Conservation (phyloP, 1,140 invertebrate species). For the Pseudomyrmex cubaensis region DNA sequence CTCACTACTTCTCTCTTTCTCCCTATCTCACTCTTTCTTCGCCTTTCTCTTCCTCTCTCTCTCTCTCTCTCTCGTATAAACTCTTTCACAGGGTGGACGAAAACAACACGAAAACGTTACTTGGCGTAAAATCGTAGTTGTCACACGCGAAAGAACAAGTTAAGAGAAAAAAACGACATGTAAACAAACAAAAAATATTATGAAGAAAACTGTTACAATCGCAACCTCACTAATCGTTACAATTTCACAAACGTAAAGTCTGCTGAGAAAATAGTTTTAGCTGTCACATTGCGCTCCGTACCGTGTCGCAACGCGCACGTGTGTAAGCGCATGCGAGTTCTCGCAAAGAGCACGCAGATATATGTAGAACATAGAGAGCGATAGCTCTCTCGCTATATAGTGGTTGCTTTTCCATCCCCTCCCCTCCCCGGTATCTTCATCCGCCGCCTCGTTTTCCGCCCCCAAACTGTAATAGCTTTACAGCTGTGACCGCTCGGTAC, state of each 20-base stretch:
- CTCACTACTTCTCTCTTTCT: conserved; percentile 42
- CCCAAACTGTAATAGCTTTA: conserved; percentile 80
- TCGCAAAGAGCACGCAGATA: conserved; percentile 55
- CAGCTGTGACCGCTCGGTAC: conserved; percentile 74
- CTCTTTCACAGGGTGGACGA: conserved; percentile 34
- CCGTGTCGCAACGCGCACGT: neutral
- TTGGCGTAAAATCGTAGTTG: neutral
- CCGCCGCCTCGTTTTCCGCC: conserved; percentile 47
- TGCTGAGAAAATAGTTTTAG: neutral
- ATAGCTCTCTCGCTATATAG: conserved; percentile 67
- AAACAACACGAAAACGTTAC: conserved; percentile 31
- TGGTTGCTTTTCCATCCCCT: conserved; percentile 49
- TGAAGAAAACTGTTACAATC: neutral
- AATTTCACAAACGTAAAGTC: neutral
- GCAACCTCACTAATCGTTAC: neutral
- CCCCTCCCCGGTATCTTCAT: neutral
- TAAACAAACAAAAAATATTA: neutral
- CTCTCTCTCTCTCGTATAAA: conserved; percentile 23
- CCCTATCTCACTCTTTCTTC: too few species aligned
- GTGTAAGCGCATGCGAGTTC: conserved; percentile 52
- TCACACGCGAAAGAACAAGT: neutral
- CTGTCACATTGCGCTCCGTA: neutral
- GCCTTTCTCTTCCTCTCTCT: conserved; percentile 18
- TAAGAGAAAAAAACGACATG: neutral
- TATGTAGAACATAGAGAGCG: conserved; percentile 54